These are phyloP conservation scores for Oligia latruncula DNA, from an alignment of 2,888 invertebrate genomes.

Conservation along the genomic window DNA sequence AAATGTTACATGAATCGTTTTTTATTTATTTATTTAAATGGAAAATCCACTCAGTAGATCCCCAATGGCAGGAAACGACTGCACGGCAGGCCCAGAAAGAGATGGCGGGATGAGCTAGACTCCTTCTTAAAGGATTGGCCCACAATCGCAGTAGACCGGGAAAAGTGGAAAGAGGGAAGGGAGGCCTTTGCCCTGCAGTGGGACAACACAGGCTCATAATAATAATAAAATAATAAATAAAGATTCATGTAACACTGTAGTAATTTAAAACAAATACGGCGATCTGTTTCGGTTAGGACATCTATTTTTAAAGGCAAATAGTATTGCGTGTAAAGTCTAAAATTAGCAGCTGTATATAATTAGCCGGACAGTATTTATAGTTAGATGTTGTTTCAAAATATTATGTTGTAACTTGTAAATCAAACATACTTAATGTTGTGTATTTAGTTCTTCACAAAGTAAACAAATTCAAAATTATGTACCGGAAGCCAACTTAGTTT, in stretches of 20 bases:
- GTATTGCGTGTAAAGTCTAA: conserved; percentile 1
- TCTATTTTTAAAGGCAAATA: conserved; percentile 16
- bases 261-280: background rate
- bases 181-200: no score
- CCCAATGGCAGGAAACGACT: no score
- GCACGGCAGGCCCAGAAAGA: no score
- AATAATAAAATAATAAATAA: no score
- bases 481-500: background rate
- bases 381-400: conserved; percentile 25
- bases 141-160: no score
- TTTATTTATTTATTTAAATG: no score
- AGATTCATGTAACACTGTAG: background rate
- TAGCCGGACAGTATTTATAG: background rate
- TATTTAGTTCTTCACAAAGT: background rate
- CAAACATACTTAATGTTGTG: conserved; percentile 14
- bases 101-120: no score
- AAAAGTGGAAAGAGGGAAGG: no score
- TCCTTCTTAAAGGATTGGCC: no score
- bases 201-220: no score
- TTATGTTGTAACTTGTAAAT: conserved; percentile 17
- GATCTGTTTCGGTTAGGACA: background rate
- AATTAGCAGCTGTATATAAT: conserved; percentile 22
- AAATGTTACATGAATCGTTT: no score
- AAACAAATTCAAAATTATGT: conserved; percentile 11
- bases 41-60: no score